Percentiles rank a stretch among this genome's conserved stretches.
Conservation (phyloP, 2,797 vertebrate genomes). For the Microctenopoma steveboyesi region DNA sequence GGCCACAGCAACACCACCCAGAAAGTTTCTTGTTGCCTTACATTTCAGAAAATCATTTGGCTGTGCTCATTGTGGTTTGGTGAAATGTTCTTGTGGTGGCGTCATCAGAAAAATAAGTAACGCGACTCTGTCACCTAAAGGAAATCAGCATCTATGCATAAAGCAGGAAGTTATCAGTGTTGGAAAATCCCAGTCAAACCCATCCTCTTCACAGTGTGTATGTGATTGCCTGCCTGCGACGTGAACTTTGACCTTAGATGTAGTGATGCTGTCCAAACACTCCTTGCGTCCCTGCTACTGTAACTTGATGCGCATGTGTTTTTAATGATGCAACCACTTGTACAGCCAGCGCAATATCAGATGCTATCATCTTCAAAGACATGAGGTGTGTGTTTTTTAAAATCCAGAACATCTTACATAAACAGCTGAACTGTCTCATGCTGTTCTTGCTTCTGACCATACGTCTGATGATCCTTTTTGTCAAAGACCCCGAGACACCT, state of each 20-base stretch:
- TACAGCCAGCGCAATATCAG: slow-evolving; percentile 66
- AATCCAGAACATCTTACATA: slow-evolving; percentile 69
- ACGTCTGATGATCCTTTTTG: slow-evolving; percentile 43
- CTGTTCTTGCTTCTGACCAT: slow-evolving; percentile 43
- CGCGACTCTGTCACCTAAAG: slow-evolving; percentile 4
- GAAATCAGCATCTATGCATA: slow-evolving; percentile 13
- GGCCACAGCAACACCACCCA: slow-evolving; percentile 34
- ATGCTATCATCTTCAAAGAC: slow-evolving; percentile 79
- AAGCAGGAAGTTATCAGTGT: background rate
- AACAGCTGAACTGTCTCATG: slow-evolving; percentile 77
- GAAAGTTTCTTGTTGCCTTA: slow-evolving; percentile 23
- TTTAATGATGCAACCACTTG: slow-evolving; percentile 69
- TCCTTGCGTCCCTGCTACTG: slow-evolving; percentile 59
- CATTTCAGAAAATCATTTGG: slow-evolving; percentile 26
- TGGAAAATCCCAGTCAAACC: background rate
- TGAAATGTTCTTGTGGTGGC: slow-evolving; percentile 37
- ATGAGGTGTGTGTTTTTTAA: slow-evolving; percentile 71
- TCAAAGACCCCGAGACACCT: slow-evolving; percentile 40
- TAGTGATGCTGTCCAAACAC: slow-evolving; percentile 49
- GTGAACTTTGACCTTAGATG: slow-evolving; percentile 49
- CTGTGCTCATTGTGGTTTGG: slow-evolving; percentile 33
- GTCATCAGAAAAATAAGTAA: slow-evolving; percentile 40
- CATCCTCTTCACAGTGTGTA: background rate
- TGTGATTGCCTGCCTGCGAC: slow-evolving; percentile 15
- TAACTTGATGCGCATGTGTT: slow-evolving; percentile 76